Evolutionary conservation across 2,888 invertebrate genomes (phyloP).

Genomic region (Rhodophaea formosa): DNA sequence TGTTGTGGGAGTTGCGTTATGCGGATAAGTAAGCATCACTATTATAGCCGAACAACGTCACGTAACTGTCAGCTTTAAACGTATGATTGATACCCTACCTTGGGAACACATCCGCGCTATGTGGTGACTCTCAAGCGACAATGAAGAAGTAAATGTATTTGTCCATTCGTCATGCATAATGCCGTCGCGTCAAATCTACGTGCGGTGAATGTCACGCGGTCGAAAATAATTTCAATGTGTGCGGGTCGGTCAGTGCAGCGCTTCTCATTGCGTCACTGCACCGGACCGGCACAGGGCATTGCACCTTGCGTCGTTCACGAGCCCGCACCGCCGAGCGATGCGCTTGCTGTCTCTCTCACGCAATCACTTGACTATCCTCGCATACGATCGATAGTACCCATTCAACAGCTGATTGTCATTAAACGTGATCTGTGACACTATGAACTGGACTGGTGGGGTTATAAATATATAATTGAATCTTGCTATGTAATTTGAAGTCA

Average conservation of each 20-base stretch:
- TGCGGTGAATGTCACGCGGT: constrained; percentile 68
- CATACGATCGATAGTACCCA: constrained; percentile 56
- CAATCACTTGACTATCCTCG: constrained; percentile 42
- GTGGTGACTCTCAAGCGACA: constrained; percentile 22
- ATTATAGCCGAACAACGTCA: constrained; percentile 33
- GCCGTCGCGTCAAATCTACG: constrained; percentile 46
- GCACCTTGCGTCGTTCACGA: constrained; percentile 60
- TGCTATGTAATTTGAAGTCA: constrained; percentile 6
- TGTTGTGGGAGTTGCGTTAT: constrained; percentile 39
- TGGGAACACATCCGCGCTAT: constrained; percentile 33
- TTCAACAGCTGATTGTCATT: constrained; percentile 71
- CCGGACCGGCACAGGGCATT: constrained; percentile 66
- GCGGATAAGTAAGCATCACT: constrained; percentile 36
- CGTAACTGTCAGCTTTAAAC: constrained; percentile 39
- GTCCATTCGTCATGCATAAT: constrained; percentile 51
- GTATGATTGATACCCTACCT: constrained; percentile 45
- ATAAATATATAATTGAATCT: constrained; percentile 23
- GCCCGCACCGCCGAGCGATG: constrained; percentile 30
- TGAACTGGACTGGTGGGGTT: constrained; percentile 9
- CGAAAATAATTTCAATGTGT: constrained; percentile 65
- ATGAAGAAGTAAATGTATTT: constrained; percentile 50
- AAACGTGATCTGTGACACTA: constrained; percentile 35
- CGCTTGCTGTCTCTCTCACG: constrained; percentile 40
- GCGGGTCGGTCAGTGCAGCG: constrained; percentile 68
- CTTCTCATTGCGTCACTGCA: constrained; percentile 73